Conservation (phyloP, 2,113 vertebrate genomes). For the Eurystomus gularis region DNA sequence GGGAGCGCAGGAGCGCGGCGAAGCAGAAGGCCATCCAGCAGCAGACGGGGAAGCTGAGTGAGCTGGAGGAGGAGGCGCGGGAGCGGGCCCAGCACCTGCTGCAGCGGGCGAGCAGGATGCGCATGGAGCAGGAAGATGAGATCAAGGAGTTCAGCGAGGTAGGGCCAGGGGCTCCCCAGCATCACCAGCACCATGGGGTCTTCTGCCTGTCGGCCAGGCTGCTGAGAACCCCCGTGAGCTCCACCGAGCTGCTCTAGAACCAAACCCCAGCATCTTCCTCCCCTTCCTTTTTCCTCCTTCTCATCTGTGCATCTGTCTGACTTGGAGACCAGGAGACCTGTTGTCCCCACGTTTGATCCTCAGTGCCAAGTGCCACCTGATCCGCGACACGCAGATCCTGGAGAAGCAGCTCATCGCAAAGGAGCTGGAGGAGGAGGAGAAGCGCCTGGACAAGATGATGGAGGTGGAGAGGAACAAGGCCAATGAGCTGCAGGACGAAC, state of each 20-base stretch:
- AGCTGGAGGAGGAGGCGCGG: constrained; percentile 80
- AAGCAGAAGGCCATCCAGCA: constrained; percentile 71
- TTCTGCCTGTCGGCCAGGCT: neutral
- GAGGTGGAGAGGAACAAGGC: constrained; percentile 80
- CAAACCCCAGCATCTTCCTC: neutral
- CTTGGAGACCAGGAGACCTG: no score
- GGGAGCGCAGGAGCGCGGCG: constrained; percentile 74
- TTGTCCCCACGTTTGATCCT: constrained; percentile 78
- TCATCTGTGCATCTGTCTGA: accelerated
- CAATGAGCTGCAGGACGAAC: constrained; percentile 75
- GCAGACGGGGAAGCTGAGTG: constrained; percentile 73
- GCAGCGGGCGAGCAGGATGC: constrained; percentile 73
- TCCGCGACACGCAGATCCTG: constrained; percentile 83
- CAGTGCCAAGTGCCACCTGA: constrained; percentile 85
- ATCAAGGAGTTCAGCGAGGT: constrained; percentile 85
- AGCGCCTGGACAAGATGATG: constrained; percentile 85
- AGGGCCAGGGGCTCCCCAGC: accelerated
- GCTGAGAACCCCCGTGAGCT: neutral
- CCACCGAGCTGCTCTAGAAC: neutral
- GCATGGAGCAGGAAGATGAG: constrained; percentile 88
- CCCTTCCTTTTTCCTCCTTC: neutral
- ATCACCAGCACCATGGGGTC: accelerated
- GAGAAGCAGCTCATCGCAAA: constrained; percentile 81
- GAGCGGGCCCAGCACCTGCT: constrained; percentile 75
- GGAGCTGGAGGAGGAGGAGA: constrained; percentile 82